Evolutionary conservation across 2,888 invertebrate genomes (phyloP), one percentile per base, ranked within the genome.

Genomic region (Andrena bicolor): DNA sequence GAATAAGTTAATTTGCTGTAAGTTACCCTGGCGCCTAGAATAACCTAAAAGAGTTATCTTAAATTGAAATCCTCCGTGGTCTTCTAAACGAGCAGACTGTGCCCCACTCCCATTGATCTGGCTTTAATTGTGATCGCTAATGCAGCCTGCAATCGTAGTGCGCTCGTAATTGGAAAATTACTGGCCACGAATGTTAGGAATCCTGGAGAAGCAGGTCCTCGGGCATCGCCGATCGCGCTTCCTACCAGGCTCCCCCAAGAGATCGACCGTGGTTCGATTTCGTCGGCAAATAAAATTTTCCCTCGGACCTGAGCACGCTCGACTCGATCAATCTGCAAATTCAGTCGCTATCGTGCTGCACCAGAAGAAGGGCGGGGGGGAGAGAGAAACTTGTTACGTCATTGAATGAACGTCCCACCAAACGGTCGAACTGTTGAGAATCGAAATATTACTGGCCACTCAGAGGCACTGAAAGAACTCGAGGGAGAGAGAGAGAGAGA

Each of bases 81-180:
- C 10, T 30, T 26, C 23, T 2, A 0, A 13, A 23, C 48, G 48
- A 69, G 64, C 30, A 20, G 26, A 76, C 48, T 70, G 6, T 48
- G 32, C 5, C 8, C 10, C 32, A 28, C 20, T 16, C 60, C 51
- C 61, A 49, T 76, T 76, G 66, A 69, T 81, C 60, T 51, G 32
- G 56, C 58, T 71, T 81, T 83, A 74, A 83, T 83, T 60, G 71
- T 64, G 60, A 66, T 58, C 48, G 77, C 56, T 64, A 77, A 79
- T 65, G 63, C 68, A 1, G 48, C 3, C 28, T 7, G 53, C 26
- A 41, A 74, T 64, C 63, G 13, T 26, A 32, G 32, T 26, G 56
- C 6, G 26, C 16, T 10, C 32, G 58, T 76, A 80, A 80, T 73
- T 83, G 63, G 74, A 77, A 81, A 77, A 77, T 71, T 49, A 56